phyloP scores from a whole-genome alignment of 1,140 invertebrate species.

The Phymorhynchus buccinoides region DNA sequence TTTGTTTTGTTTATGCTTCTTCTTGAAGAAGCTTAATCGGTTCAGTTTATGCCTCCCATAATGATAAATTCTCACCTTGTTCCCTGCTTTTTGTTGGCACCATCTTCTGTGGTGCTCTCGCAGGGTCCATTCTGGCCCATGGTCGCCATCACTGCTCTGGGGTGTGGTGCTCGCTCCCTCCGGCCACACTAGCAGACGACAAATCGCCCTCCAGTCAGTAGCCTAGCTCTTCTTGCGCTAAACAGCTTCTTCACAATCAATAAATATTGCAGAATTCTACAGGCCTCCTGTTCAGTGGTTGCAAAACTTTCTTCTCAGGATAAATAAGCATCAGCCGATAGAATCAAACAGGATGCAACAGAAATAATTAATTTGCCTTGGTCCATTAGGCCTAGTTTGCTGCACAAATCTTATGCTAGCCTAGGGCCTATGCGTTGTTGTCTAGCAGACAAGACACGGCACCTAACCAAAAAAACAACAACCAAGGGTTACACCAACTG shows the following conservation, averaged over 20 bases:
- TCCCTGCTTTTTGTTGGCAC: constrained; percentile 52
- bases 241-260: not conserved
- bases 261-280: no score
- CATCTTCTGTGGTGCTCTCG: constrained; percentile 47
- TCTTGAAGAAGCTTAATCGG: not conserved
- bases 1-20: not conserved
- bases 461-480: not conserved
- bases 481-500: not conserved
- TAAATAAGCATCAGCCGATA: no score
- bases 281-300: no score
- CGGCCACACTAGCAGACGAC: constrained; percentile 9
- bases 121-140: constrained; percentile 49
- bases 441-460: constrained; percentile 1
- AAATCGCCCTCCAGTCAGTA: not conserved
- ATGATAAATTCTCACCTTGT: constrained; percentile 48
- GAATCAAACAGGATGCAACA: no score
- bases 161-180: constrained; percentile 7
- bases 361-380: no score
- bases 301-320: no score
- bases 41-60: no score
- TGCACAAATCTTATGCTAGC: not conserved
- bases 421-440: no score
- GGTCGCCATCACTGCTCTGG: constrained; percentile 42
- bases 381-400: no score
- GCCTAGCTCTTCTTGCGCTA: not conserved